These are phyloP conservation scores for Streptopelia turtur DNA, from an alignment of 2,797 vertebrate species.

Conservation along the genomic window DNA sequence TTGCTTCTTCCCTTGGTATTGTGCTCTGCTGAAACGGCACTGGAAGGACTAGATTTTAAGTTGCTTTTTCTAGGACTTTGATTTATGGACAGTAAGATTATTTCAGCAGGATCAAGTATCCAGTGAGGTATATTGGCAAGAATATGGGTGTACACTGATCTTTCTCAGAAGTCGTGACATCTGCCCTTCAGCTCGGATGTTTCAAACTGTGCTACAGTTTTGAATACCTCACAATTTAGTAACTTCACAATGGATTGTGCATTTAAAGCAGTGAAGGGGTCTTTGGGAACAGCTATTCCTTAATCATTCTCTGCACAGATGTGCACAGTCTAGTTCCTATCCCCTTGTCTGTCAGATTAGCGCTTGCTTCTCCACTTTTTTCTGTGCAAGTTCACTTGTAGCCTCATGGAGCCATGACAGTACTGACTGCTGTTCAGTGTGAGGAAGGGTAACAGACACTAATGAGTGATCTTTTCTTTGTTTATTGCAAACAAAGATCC, in stretches of 20 bases:
- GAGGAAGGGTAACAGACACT: neutral
- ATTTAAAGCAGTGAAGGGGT: neutral
- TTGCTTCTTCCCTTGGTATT: neutral
- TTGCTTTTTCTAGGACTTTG: neutral
- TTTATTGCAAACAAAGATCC: neutral
- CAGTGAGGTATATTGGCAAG: neutral
- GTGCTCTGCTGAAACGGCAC: neutral
- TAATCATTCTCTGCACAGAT: neutral
- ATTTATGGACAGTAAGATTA: neutral
- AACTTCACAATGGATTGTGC: neutral
- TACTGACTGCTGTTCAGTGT: neutral
- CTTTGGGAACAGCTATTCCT: neutral
- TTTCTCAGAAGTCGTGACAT: neutral
- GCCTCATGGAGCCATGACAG: neutral
- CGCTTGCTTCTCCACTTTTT: fast-evolving
- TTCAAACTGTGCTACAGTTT: neutral
- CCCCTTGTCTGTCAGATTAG: neutral
- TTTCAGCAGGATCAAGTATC: neutral
- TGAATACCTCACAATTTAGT: neutral
- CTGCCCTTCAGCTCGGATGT: neutral
- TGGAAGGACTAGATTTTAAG: neutral
- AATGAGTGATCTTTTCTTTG: neutral
- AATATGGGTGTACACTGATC: neutral
- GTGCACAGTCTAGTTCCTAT: neutral
- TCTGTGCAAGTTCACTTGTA: fast-evolving